Percentiles rank a stretch among this genome's conserved stretches.
Conservation (phyloP, 1,140 invertebrate species). For the Oreohelix idahoensis region DNA sequence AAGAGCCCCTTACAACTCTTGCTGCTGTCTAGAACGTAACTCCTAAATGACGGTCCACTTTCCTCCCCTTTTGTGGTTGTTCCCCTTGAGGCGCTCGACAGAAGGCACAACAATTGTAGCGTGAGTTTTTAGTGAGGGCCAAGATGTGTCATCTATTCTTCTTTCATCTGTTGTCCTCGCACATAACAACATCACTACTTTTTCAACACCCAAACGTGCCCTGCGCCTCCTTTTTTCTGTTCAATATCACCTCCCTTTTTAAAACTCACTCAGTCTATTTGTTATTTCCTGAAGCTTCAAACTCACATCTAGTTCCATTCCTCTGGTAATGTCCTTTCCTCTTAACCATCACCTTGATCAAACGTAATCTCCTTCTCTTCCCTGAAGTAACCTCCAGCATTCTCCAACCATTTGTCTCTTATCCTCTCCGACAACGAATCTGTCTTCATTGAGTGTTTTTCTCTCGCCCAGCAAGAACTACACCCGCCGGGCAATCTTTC, state of each 20-base stretch:
- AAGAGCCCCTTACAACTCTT: background rate
- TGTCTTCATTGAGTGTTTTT: background rate
- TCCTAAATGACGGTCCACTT: background rate
- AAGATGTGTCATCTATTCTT: too few relatives aligned
- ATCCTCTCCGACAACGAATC: background rate
- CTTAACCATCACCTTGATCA: background rate
- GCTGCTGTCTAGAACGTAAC: background rate
- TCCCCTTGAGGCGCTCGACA: background rate
- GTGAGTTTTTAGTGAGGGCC: background rate
- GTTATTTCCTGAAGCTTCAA: background rate
- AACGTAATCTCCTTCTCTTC: background rate
- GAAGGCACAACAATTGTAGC: background rate
- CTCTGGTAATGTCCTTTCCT: background rate
- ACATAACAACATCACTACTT: too few relatives aligned
- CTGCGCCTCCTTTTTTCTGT: too few relatives aligned
- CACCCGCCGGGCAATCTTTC: background rate
- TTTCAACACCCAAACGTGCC: too few relatives aligned
- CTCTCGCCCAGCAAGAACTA: background rate
- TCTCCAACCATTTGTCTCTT: background rate
- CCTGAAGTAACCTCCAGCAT: background rate
- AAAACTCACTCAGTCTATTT: background rate
- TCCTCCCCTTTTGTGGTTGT: background rate
- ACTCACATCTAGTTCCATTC: background rate
- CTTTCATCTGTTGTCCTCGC: too few relatives aligned
- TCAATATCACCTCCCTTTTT: background rate